Conservation (phyloP, 2,888 invertebrate species). For the Melitaea athalia region DNA sequence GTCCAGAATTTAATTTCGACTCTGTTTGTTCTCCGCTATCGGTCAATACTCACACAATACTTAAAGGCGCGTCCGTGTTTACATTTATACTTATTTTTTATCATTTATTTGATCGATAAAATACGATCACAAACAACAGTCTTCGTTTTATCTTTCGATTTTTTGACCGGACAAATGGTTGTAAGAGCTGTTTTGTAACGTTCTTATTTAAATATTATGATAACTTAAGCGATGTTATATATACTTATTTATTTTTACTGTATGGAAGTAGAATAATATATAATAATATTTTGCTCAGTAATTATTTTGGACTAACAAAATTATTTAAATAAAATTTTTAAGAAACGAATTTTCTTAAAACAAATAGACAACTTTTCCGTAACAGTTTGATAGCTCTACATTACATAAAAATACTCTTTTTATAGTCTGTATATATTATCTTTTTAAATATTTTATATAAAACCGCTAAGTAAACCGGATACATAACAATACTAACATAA, state of each 20-base stretch:
- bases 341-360: no score
- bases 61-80: constrained; percentile 48
- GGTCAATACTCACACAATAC: constrained; percentile 48
- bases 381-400: no score
- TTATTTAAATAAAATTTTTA: no score
- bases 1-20: constrained; percentile 36
- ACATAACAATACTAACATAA: constrained; percentile 5
- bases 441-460: no score
- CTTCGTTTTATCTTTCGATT: constrained; percentile 34
- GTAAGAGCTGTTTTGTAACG: constrained; percentile 22
- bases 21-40: constrained; percentile 44
- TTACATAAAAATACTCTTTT: no score
- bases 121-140: constrained; percentile 41
- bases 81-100: constrained; percentile 47
- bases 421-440: no score
- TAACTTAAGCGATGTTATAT: neutral
- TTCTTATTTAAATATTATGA: constrained; percentile 9
- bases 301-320: no score
- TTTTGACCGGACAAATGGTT: constrained; percentile 29
- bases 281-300: no score
- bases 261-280: neutral
- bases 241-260: neutral
- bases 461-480: constrained; percentile 2
- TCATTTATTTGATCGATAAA: constrained; percentile 48
- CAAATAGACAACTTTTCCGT: no score